Base-by-base conservation (phyloP, 2,113 vertebrate genomes). In the Nothocercus nigrocapillus region DNA sequence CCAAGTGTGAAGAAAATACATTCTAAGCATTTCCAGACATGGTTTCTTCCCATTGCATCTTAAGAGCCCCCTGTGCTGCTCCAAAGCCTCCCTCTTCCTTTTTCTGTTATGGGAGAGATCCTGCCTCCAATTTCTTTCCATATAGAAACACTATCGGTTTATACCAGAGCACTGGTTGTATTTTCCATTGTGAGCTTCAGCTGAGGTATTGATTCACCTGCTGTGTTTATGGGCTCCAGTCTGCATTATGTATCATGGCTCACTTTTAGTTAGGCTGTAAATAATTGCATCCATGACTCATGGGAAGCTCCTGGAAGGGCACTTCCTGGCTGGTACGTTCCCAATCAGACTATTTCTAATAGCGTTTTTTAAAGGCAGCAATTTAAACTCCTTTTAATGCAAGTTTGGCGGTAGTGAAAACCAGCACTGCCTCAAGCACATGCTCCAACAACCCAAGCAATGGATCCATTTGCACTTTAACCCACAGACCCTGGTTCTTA, bases 221-320 rank as follows among this genome's bases (percentile, higher is more conserved):
- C 64, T 88, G 85, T 70, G 90, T 94, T 90, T 74, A 77, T 25
- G 34, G 66, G 51, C 73, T 91, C 67, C 56, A 34, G 81, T 90
- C 67, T 94, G 90, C 73, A 96, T 81, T 88, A 84, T 28, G 64
- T 77, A 78, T 88, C 80, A 82, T 85, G 90, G 75, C 77, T 93
- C 53, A 56, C 61, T 86, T 73, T 83, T 93, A 76, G 45, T 40
- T 64, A 86, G 68, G 32, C 45, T 94, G 88, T 51, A 78, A 88
- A 83, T 81, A 91, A 93, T 27, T 77, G 34, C 56, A 85, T 32
- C 44, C 17, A 3, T 28, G 40, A 79, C 82, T 83, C 84, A 70
- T 1, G 5, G n/a, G 47, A 38, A 78, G 51, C 42, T 51, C 21
- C 6, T 75, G 69, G n/a, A 70, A 47, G 47, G 30, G 18, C 69